These are phyloP conservation scores for Girardinus metallicus DNA, from an alignment of 2,797 vertebrate species.

Conservation along the genomic window DNA sequence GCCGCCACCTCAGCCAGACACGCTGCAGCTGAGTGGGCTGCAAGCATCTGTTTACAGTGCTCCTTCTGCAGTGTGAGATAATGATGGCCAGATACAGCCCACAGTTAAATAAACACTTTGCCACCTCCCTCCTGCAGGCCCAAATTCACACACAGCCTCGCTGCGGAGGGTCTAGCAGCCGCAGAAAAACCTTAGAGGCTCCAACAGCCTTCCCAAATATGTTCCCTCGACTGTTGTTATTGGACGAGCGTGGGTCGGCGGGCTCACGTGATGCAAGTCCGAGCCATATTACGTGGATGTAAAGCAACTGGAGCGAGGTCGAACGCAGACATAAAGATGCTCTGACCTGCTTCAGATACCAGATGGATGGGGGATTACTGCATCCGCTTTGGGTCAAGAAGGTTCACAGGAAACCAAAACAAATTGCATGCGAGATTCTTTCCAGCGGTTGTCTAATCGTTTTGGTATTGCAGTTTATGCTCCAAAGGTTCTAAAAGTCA, in stretches of 20 bases:
- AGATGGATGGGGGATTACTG: constrained; percentile 48
- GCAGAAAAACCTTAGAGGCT: constrained; percentile 22
- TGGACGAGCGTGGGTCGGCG: constrained; percentile 23
- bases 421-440: constrained; percentile 40
- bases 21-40: constrained; percentile 64
- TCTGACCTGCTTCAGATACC: constrained; percentile 39
- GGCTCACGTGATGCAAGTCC: constrained; percentile 2
- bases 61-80: constrained; percentile 78
- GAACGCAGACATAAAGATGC: constrained; percentile 17
- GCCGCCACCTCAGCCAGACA: constrained; percentile 55
- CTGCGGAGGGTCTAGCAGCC: constrained; percentile 50
- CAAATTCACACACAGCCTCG: constrained; percentile 35
- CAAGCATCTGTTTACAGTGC: constrained; percentile 76
- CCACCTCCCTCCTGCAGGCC: constrained; percentile 68
- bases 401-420: constrained; percentile 36
- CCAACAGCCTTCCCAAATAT: constrained; percentile 30
- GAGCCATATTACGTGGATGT: background rate
- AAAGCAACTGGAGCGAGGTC: background rate
- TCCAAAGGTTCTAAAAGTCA: constrained; percentile 2
- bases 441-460: constrained; percentile 15
- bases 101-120: constrained; percentile 79
- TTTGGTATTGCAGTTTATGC: background rate
- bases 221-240: constrained; percentile 43
- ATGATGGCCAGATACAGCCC: constrained; percentile 75
- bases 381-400: constrained; percentile 41